A percentile compares a stretch with the other conserved stretches of the same genome.
phyloP scores from a whole-genome alignment of 2,113 vertebrate genomes.

The Stomatorhinus ivindoensis region DNA sequence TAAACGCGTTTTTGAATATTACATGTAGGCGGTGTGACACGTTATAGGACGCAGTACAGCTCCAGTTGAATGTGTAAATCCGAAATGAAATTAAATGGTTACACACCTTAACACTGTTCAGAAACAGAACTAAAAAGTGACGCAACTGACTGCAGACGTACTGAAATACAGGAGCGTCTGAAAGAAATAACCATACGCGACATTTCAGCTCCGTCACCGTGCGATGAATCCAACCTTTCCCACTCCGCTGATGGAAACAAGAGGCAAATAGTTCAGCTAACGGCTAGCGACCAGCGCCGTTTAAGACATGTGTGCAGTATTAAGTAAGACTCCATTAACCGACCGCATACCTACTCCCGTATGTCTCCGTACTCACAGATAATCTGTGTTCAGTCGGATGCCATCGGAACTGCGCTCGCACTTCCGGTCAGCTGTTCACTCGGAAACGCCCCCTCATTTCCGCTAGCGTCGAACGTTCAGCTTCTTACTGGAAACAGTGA shows the following conservation, averaged over 20 bases:
- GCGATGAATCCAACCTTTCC: not conserved
- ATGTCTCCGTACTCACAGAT: not conserved
- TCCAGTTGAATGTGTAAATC: not conserved
- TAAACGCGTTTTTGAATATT: not conserved
- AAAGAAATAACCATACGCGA: not conserved
- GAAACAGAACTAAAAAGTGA: not conserved
- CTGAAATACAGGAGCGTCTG: not conserved
- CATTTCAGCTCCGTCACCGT: not conserved
- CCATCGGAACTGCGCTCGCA: not conserved
- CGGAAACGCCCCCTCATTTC: not conserved
- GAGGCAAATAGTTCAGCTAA: not conserved
- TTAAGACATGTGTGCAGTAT: not conserved
- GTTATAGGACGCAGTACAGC: not conserved
- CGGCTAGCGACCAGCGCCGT: not conserved
- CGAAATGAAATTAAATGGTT: not conserved
- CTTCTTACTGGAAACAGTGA: not conserved
- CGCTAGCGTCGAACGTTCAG: not conserved
- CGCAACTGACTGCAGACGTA: not conserved
- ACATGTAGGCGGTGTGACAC: not conserved
- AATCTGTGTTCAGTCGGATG: not conserved
- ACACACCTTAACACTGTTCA: not conserved
- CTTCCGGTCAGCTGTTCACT: constrained; percentile 2
- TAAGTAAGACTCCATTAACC: no score
- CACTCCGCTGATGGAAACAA: not conserved
- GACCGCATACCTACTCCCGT: not conserved